phyloP scores from a whole-genome alignment of 92 coral and sea anemone species.

The Scolanthus callimorphus region DNA sequence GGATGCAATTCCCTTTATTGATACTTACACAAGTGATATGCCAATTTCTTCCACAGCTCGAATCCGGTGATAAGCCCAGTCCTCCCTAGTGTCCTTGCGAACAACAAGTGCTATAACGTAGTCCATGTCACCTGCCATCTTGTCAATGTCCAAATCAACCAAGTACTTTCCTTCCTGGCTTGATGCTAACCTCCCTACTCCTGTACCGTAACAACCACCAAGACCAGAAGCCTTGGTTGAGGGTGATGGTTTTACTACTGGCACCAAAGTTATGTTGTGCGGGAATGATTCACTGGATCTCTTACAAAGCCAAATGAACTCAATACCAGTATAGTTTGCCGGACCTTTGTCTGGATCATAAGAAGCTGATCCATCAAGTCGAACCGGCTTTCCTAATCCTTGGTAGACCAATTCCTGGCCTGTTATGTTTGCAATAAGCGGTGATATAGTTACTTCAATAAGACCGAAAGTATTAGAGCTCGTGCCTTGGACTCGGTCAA shows the following conservation, averaged over 20 bases:
- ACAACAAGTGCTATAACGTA: constrained; percentile 49
- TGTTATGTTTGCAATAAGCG: constrained; percentile 45
- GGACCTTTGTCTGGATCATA: constrained; percentile 72
- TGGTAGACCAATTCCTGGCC: constrained; percentile 43
- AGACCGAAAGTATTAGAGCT: constrained; percentile 39
- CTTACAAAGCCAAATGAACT: constrained; percentile 83
- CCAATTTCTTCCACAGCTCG: constrained; percentile 53
- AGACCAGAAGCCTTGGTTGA: constrained; percentile 1
- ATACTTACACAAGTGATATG: constrained; percentile 42
- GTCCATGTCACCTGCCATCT: constrained; percentile 55
- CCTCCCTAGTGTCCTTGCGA: constrained; percentile 30
- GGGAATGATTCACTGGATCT: constrained; percentile 58
- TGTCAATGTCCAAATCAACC: constrained; percentile 49
- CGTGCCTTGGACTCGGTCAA: constrained; percentile 33
- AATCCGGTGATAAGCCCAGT: constrained; percentile 31
- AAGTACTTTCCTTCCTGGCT: constrained; percentile 21
- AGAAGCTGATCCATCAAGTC: constrained; percentile 52
- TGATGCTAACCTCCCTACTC: constrained; percentile 52
- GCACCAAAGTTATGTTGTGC: constrained; percentile 39
- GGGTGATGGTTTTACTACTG: constrained; percentile 39
- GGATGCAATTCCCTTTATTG: background rate
- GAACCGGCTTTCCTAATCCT: constrained; percentile 29
- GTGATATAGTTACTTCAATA: constrained; percentile 48
- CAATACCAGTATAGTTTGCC: constrained; percentile 46
- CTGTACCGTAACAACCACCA: constrained; percentile 83